Percentiles rank a stretch among this genome's conserved stretches.
These are phyloP conservation scores for Cheumatopsyche charites DNA, from an alignment of 1,140 invertebrate genomes.

Conservation along the genomic window DNA sequence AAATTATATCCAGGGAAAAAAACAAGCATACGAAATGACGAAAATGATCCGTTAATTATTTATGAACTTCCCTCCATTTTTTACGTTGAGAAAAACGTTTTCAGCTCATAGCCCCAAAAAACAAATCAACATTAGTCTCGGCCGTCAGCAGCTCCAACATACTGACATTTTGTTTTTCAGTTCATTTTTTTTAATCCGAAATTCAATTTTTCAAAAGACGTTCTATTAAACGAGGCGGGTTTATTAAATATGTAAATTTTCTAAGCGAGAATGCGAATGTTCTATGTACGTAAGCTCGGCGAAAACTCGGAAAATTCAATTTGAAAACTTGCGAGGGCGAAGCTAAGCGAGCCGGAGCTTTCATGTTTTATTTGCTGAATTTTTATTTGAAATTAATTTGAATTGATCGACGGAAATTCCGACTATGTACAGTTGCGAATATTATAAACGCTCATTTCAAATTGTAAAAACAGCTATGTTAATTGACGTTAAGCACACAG, in stretches of 20 bases:
- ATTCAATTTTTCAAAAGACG: slow-evolving; percentile 43
- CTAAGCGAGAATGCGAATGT: background rate
- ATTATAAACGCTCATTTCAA: too few species aligned
- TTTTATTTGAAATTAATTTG: too few species aligned
- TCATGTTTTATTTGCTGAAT: too few species aligned
- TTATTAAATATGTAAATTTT: slow-evolving; percentile 8
- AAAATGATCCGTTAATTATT: slow-evolving; percentile 41
- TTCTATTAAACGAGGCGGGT: background rate
- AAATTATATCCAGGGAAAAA: too few species aligned
- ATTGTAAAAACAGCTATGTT: too few species aligned
- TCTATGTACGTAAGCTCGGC: too few species aligned
- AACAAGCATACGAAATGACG: background rate
- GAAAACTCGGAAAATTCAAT: too few species aligned
- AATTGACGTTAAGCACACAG: too few species aligned
- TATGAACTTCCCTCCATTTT: slow-evolving; percentile 12
- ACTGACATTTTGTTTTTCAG: slow-evolving; percentile 43
- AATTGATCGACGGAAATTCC: too few species aligned
- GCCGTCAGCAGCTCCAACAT: slow-evolving; percentile 43
- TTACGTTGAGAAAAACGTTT: background rate
- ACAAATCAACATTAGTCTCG: slow-evolving; percentile 45
- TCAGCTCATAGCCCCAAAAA: slow-evolving; percentile 31
- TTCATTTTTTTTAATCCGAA: slow-evolving; percentile 23
- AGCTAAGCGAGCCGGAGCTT: too few species aligned
- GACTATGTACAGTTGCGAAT: too few species aligned
- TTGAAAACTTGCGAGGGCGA: too few species aligned